Conservation (phyloP, 2,113 vertebrate species). For the Pterophyllum scalare region DNA sequence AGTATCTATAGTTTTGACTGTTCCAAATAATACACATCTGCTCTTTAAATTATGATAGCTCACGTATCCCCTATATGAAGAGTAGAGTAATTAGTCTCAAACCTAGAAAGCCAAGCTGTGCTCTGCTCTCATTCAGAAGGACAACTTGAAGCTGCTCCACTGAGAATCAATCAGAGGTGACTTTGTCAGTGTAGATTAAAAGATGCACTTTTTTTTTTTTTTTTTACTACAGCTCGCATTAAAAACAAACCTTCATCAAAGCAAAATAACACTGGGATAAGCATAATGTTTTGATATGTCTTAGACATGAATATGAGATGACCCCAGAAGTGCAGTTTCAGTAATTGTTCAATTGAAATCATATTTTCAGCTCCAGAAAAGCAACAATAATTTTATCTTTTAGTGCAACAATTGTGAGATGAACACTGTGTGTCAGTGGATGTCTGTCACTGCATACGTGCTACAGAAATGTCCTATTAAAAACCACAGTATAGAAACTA, state of each 20-base stretch:
- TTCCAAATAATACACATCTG: neutral
- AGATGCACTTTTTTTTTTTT: neutral
- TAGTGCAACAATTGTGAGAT: neutral
- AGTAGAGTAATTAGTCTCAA: neutral
- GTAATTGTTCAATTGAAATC: neutral
- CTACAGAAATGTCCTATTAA: neutral
- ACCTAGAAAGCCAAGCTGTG: conserved; percentile 2
- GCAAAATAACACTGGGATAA: neutral
- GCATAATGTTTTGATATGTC: neutral
- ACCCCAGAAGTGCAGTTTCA: neutral
- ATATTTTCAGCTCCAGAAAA: neutral
- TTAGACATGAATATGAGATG: neutral
- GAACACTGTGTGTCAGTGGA: neutral
- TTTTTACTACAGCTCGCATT: neutral
- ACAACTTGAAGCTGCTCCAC: conserved; percentile 28
- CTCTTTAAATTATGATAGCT: neutral
- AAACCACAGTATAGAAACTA: neutral
- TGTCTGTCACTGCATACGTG: neutral
- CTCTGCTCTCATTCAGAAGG: conserved; percentile 11
- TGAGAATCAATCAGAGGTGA: conserved; percentile 55
- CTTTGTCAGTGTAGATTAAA: conserved; percentile 39
- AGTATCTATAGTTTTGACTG: neutral
- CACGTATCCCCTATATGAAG: neutral
- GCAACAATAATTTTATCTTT: neutral
- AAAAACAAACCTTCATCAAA: neutral